Evolutionary conservation across 1,140 invertebrate genomes (phyloP).

Genomic region (Ceratoteleas bidentatus): DNA sequence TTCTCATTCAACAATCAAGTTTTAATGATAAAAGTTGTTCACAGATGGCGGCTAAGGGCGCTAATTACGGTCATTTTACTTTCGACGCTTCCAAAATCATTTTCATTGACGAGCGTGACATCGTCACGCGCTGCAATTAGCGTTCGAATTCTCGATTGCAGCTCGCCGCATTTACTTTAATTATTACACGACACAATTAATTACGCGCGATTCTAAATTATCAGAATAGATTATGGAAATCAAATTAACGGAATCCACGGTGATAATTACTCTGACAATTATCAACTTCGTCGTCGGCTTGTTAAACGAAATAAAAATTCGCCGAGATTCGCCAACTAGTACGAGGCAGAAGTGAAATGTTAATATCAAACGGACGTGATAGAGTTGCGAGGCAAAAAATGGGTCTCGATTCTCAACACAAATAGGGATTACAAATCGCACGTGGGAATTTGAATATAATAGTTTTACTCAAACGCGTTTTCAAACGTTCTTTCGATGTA

Average conservation of each 20-base stretch:
- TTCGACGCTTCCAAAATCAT: neutral
- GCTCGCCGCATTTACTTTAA: neutral
- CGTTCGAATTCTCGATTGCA: neutral
- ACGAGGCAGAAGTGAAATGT: neutral
- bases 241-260: neutral
- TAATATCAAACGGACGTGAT: neutral
- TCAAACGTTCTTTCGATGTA: too few relatives aligned
- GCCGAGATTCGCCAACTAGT: neutral
- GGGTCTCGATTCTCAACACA: too few relatives aligned
- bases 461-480: too few relatives aligned
- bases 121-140: neutral
- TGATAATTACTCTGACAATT: neutral
- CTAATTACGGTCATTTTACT: neutral
- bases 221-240: neutral
- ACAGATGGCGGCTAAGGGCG: too few relatives aligned
- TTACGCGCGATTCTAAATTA: neutral
- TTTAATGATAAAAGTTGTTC: too few relatives aligned
- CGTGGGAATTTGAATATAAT: too few relatives aligned
- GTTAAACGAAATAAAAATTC: neutral
- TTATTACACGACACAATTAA: neutral
- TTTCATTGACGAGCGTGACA: neutral
- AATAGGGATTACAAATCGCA: too few relatives aligned
- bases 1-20: too few relatives aligned
- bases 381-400: neutral
- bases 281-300: neutral